Percentiles rank a stretch among this genome's conserved stretches.
phyloP scores from a whole-genome alignment of 2,888 invertebrate species.

The Lasioglossum marginatum region DNA sequence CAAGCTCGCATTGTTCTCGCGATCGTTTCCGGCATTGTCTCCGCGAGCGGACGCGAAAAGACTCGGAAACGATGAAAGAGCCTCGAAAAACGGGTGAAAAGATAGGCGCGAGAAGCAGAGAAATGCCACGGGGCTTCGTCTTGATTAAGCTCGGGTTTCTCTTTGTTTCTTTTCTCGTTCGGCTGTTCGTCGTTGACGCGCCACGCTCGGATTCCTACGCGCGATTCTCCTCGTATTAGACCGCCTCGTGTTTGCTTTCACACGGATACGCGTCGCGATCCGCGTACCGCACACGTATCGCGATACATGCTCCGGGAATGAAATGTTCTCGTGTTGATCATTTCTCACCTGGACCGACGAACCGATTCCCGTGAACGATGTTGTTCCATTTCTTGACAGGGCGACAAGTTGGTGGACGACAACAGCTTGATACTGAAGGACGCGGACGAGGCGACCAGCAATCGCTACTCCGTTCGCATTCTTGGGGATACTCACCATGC shows the following conservation, averaged over 20 bases:
- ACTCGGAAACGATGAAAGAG: conserved; percentile 51
- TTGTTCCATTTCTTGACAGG: conserved; percentile 73
- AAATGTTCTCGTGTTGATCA: neutral
- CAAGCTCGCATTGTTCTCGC: conserved; percentile 73
- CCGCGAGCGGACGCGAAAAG: conserved; percentile 46
- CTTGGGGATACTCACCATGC: conserved; percentile 81
- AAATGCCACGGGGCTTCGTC: conserved; percentile 73
- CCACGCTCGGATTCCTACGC: neutral
- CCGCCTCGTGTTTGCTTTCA: neutral
- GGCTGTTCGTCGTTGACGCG: conserved; percentile 25
- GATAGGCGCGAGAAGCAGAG: conserved; percentile 37
- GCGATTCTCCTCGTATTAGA: no score
- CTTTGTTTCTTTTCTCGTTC: conserved; percentile 33
- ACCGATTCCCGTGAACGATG: neutral
- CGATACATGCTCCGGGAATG: neutral
- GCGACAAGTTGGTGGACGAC: conserved; percentile 78
- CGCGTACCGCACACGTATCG: neutral
- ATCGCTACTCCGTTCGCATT: conserved; percentile 82
- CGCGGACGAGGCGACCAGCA: conserved; percentile 83
- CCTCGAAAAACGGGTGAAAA: conserved; percentile 10
- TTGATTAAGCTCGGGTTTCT: conserved; percentile 76
- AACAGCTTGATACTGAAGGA: conserved; percentile 84
- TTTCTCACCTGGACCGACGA: neutral
- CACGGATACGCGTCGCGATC: neutral
- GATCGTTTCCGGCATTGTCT: conserved; percentile 76